A percentile compares a stretch with the other conserved stretches of the same genome.
Evolutionary conservation across 2,888 invertebrate species (phyloP).

Genomic region (Melangyna quadrimaculata): DNA sequence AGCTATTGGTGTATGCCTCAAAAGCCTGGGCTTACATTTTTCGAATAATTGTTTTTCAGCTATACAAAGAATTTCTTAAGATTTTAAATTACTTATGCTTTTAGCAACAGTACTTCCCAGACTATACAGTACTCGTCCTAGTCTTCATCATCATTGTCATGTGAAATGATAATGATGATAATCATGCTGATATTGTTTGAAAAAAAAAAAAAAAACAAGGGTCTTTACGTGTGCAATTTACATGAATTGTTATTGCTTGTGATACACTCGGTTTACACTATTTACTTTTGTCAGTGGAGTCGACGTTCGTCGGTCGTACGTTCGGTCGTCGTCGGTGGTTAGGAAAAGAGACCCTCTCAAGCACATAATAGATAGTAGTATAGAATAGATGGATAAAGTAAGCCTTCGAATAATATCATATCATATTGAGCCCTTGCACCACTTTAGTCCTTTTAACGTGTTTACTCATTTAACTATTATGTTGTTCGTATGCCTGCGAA

Average conservation of each 20-base stretch:
- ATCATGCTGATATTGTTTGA: slow-evolving; percentile 69
- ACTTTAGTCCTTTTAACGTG: neutral
- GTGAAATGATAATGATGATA: slow-evolving; percentile 46
- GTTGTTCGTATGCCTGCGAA: neutral
- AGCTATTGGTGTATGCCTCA: too few species aligned
- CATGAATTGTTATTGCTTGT: slow-evolving; percentile 68
- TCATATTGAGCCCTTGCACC: slow-evolving; percentile 9
- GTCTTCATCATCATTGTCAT: slow-evolving; percentile 3
- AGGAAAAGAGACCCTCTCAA: neutral
- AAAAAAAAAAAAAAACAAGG: slow-evolving; percentile 54
- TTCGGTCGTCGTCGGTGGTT: neutral
- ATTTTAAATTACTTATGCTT: neutral
- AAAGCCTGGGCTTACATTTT: too few species aligned
- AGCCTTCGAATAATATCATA: neutral
- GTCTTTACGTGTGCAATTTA: slow-evolving; percentile 70
- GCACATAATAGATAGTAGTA: neutral
- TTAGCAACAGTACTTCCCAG: neutral
- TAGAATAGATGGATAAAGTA: neutral
- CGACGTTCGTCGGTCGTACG: neutral
- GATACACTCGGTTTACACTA: slow-evolving; percentile 58
- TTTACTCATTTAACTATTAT: neutral
- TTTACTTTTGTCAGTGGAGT: slow-evolving; percentile 51
- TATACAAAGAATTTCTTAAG: too few species aligned
- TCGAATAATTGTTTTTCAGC: too few species aligned
- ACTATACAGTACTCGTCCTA: neutral